Evolutionary conservation across 1,140 invertebrate genomes (phyloP).

Genomic region (Eupristina koningsbergeri): DNA sequence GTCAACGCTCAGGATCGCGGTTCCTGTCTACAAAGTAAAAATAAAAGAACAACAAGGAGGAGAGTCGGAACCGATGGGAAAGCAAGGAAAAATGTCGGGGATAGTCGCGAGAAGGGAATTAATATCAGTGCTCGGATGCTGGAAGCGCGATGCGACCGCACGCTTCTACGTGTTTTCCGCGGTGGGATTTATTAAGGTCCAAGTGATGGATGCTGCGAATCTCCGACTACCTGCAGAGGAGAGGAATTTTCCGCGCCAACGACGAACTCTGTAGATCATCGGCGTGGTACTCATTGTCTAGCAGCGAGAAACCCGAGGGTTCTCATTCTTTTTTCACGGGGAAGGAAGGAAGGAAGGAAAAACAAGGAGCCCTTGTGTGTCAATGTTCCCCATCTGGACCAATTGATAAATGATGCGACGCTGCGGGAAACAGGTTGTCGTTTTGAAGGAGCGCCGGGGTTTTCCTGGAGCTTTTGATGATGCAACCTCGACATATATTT

Average conservation of each 20-base stretch:
- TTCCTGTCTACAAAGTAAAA: not conserved
- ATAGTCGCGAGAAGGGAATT: not conserved
- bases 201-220: slow-evolving; percentile 22
- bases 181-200: slow-evolving; percentile 42
- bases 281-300: not conserved
- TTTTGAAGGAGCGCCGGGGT: not conserved
- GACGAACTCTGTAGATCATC: not conserved
- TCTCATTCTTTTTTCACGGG: too few relatives aligned
- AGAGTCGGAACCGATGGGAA: not conserved
- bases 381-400: not conserved
- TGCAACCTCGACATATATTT: slow-evolving; percentile 8
- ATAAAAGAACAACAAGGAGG: not conserved
- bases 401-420: not conserved
- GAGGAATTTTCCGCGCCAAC: not conserved
- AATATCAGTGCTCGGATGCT: slow-evolving; percentile 30
- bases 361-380: too few relatives aligned
- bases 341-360: too few relatives aligned
- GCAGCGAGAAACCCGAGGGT: too few relatives aligned
- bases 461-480: not conserved
- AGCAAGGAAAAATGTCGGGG: not conserved
- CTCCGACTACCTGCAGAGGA: slow-evolving; percentile 5
- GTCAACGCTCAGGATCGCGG: not conserved
- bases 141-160: slow-evolving; percentile 4
- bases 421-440: not conserved
- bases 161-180: slow-evolving; percentile 7